Percentiles rank a stretch among this genome's conserved stretches.
phyloP scores from a whole-genome alignment of 2,888 invertebrate species.

The Tetramorium bicarinatum region DNA sequence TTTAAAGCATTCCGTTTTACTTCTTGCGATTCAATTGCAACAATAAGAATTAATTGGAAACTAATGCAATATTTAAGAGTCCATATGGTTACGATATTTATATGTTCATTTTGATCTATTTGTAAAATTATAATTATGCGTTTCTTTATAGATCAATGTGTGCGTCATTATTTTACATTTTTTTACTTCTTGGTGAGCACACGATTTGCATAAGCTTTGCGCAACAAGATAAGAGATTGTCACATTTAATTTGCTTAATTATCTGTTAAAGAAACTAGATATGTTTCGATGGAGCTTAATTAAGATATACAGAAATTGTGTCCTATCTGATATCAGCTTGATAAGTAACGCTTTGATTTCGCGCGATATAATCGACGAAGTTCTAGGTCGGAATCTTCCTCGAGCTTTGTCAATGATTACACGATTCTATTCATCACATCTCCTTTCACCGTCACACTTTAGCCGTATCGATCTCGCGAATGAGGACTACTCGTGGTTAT shows the following conservation, averaged over 20 bases:
- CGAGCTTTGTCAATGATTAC: slow-evolving; percentile 40
- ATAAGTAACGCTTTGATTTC: neutral
- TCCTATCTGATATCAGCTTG: neutral
- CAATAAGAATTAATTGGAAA: neutral
- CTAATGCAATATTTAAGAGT: neutral
- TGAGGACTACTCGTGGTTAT: slow-evolving; percentile 31
- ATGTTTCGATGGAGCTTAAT: neutral
- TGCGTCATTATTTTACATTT: too few relatives aligned
- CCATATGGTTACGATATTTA: neutral
- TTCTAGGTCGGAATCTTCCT: slow-evolving; percentile 28
- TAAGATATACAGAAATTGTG: neutral
- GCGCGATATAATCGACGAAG: neutral
- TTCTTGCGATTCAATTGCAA: neutral
- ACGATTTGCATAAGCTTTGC: neutral
- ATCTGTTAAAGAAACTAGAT: neutral
- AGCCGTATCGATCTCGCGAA: slow-evolving; percentile 9
- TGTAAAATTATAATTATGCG: neutral
- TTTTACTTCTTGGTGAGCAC: neutral
- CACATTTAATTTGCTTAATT: neutral
- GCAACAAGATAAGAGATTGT: neutral
- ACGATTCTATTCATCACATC: slow-evolving; percentile 19
- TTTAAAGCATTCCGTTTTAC: neutral
- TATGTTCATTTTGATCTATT: neutral
- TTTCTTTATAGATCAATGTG: neutral
- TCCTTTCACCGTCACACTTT: slow-evolving; percentile 63